Evolutionary conservation across 2,888 invertebrate species (phyloP).

Genomic region (Plagodis pulveraria): DNA sequence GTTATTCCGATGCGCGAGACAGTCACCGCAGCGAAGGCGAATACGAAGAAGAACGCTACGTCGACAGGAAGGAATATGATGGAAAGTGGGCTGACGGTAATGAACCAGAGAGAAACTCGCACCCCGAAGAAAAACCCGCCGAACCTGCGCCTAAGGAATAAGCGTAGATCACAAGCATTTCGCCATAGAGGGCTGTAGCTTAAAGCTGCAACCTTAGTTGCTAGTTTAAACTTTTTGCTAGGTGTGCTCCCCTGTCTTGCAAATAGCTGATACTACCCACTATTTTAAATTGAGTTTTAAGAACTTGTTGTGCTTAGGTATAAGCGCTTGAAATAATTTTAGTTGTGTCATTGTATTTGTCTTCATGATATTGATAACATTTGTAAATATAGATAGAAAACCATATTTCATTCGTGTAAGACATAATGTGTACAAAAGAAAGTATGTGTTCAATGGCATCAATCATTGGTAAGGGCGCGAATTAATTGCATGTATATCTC

Average conservation of each 20-base stretch:
- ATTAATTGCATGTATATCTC: constrained; percentile 9
- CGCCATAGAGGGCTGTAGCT: constrained; percentile 8
- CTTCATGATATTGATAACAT: constrained; percentile 2
- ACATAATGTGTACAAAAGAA: constrained; percentile 16
- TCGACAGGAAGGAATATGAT: constrained; percentile 87
- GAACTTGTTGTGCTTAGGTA: background rate
- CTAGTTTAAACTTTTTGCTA: constrained; percentile 2
- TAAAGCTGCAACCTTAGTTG: background rate
- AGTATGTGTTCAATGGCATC: constrained; percentile 21
- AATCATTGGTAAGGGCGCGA: constrained; percentile 15
- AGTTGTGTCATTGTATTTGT: constrained; percentile 7
- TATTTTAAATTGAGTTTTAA: background rate
- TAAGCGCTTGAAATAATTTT: constrained; percentile 3
- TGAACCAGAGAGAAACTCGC: constrained; percentile 67
- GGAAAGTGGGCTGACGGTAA: constrained; percentile 88
- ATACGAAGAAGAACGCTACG: constrained; percentile 82
- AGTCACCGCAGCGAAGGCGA: constrained; percentile 82
- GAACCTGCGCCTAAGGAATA: constrained; percentile 72
- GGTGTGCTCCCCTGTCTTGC: constrained; percentile 7
- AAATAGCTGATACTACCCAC: constrained; percentile 9
- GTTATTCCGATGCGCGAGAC: constrained; percentile 72
- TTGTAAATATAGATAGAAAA: constrained; percentile 21
- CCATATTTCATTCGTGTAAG: constrained; percentile 8
- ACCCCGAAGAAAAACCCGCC: constrained; percentile 66
- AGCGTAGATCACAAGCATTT: constrained; percentile 17